Evolutionary conservation across 2,888 invertebrate species (phyloP), one percentile per base, ranked within the genome.

Genomic region (Cremastobaeus sp.): DNA sequence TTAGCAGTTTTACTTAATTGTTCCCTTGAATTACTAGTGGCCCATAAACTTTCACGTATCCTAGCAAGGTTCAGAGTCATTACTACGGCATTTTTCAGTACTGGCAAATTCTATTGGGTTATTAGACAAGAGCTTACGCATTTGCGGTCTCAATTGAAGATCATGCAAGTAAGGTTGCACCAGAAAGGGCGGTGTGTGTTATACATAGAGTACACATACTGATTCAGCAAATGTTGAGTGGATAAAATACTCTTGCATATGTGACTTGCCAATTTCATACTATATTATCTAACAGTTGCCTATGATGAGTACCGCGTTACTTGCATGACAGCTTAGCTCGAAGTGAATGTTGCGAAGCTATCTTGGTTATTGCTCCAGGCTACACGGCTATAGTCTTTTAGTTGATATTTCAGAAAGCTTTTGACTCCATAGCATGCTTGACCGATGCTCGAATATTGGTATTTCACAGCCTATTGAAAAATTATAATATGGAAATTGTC

Each of bases 191-290:
- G 59, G n/a, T 59, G 37, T 48, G 25, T 28, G 37, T 54, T 50
- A 50, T 43, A 25, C 39, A 39, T 20, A 15, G 28, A 37, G 45
- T 47, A 69, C 28, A 45, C 52, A 57, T 57, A 59, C 68, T 59
- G 50, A 68, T 68, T 57, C 55, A 35, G 20, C 25, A 11, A 68
- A 48, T 50, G 50, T 25, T 68, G 59, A 50, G 35, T 47, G 68
- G 43, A 68, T 57, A 68, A 68, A 66, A 59, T 68, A 50, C 34
- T 35, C 34, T 21, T 43, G 32, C 47, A 47, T 41, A 66, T 66
- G 66, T 50, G 37, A 65, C 54, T 55, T 55, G 65, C 41, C 55
- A 65, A 65, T 47, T 30, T 55, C 62, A 50, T 50, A 52, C 54
- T 45, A 37, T 37, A 32, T 39, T 65, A 65, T 65, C 55, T 55